Conservation (phyloP, 2,888 invertebrate genomes). For the Amphipyra tragopoginis region DNA sequence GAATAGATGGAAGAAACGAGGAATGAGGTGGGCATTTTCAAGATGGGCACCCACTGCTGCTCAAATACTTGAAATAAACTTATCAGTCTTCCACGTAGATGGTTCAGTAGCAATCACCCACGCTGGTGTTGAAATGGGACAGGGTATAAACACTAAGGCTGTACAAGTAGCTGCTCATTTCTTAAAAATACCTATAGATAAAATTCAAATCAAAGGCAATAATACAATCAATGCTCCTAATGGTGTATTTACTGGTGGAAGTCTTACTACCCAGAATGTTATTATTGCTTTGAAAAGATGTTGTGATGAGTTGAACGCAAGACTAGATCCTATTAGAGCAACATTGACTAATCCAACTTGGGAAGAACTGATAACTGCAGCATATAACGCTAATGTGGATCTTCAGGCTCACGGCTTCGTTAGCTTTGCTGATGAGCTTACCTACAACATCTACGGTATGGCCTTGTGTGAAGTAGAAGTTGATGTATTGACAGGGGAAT, state of each 20-base stretch:
- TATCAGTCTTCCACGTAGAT: constrained; percentile 74
- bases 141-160: constrained; percentile 93
- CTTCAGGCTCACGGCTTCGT: constrained; percentile 67
- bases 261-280: constrained; percentile 91
- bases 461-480: constrained; percentile 92
- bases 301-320: constrained; percentile 80
- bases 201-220: constrained; percentile 91
- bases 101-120: constrained; percentile 91
- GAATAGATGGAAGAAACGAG: constrained; percentile 93
- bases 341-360: constrained; percentile 79
- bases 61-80: constrained; percentile 41
- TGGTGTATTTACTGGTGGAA: constrained; percentile 91
- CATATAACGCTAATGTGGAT: constrained; percentile 63
- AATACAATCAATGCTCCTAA: constrained; percentile 91
- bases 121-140: constrained; percentile 92
- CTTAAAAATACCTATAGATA: constrained; percentile 91
- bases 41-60: constrained; percentile 84
- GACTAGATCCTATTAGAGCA: constrained; percentile 78
- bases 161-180: constrained; percentile 91
- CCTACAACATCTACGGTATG: constrained; percentile 85
- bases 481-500: constrained; percentile 92
- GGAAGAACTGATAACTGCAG: constrained; percentile 83
- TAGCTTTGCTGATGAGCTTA: constrained; percentile 48
- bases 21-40: constrained; percentile 90
- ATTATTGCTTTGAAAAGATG: constrained; percentile 86